A percentile compares a stretch with the other conserved stretches of the same genome.
Conservation (phyloP, 2,888 invertebrate species). For the Parnassius mnemosyne region DNA sequence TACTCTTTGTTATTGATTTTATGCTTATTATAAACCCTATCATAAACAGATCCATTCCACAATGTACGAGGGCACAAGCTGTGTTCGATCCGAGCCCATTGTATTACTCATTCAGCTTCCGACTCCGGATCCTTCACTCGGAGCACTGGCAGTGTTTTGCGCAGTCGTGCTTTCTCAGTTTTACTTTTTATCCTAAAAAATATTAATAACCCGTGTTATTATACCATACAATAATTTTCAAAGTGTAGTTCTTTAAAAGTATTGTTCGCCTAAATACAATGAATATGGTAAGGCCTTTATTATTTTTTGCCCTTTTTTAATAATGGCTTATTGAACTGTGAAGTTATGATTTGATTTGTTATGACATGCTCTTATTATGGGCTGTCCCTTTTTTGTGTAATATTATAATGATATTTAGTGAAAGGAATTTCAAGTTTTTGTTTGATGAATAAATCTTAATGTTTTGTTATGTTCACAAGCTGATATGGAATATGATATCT, state of each 20-base stretch:
- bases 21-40: conserved; percentile 60
- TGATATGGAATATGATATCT: conserved; percentile 1
- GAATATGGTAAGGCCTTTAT: conserved; percentile 74
- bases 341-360: conserved; percentile 79
- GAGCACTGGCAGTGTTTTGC: conserved; percentile 53
- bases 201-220: conserved; percentile 51
- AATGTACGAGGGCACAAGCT: conserved; percentile 51
- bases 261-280: conserved; percentile 72
- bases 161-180: conserved; percentile 60
- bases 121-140: conserved; percentile 63
- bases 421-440: conserved; percentile 31
- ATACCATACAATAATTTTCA: conserved; percentile 57
- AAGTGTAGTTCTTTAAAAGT: conserved; percentile 52
- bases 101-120: conserved; percentile 56
- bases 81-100: conserved; percentile 61
- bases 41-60: conserved; percentile 49
- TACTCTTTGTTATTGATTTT: conserved; percentile 56
- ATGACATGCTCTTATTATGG: conserved; percentile 70
- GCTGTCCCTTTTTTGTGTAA: conserved; percentile 42
- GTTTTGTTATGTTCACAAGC: conserved; percentile 32
- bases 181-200: conserved; percentile 41
- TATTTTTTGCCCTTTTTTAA: conserved; percentile 55
- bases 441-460: conserved; percentile 37
- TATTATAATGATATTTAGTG: conserved; percentile 30
- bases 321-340: conserved; percentile 64